These are phyloP conservation scores for Misgurnus anguillicaudatus DNA, from an alignment of 2,113 vertebrate genomes.

Conservation along the genomic window DNA sequence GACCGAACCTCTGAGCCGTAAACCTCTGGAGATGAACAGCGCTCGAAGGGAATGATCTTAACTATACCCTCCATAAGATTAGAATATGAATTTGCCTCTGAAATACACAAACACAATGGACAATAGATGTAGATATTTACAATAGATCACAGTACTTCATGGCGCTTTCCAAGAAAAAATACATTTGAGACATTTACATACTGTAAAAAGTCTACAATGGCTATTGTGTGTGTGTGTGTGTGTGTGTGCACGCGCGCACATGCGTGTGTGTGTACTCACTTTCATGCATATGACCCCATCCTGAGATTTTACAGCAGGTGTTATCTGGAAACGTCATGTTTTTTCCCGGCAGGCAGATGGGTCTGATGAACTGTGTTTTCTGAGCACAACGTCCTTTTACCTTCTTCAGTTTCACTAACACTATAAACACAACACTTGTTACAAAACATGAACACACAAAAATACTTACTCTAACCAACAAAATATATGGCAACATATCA, in stretches of 20 bases:
- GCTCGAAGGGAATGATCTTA: constrained; percentile 76
- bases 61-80: constrained; percentile 81
- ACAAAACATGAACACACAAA: neutral
- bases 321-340: constrained; percentile 70
- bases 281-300: constrained; percentile 88
- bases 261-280: constrained; percentile 73
- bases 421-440: constrained; percentile 65
- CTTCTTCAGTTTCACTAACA: constrained; percentile 89
- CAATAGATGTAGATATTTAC: neutral
- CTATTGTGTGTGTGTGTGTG: constrained; percentile 20
- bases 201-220: neutral
- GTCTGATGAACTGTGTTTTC: constrained; percentile 84
- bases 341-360: constrained; percentile 86
- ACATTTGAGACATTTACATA: neutral
- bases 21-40: constrained; percentile 82
- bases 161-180: too few relatives aligned
- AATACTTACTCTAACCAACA: too few relatives aligned
- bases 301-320: constrained; percentile 85
- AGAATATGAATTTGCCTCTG: constrained; percentile 78
- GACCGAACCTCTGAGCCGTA: constrained; percentile 84
- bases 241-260: neutral
- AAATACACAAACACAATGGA: constrained; percentile 30
- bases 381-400: constrained; percentile 78
- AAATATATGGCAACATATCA: too few relatives aligned
- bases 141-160: too few relatives aligned